A percentile compares a stretch with the other conserved stretches of the same genome.
These are phyloP conservation scores for Cydia fagiglandana DNA, from an alignment of 1,140 invertebrate genomes.

Conservation along the genomic window DNA sequence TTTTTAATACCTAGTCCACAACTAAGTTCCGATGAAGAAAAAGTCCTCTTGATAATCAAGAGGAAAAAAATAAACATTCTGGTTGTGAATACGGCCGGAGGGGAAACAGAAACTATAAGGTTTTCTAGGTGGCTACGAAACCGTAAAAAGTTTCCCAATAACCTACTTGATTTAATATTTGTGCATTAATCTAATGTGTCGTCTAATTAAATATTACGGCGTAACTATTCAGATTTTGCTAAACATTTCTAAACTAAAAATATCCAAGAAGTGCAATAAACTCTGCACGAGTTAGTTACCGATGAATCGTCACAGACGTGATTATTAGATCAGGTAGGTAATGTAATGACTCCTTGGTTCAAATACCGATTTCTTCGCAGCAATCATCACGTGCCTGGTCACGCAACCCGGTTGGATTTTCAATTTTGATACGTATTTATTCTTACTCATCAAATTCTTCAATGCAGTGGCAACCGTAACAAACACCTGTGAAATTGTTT, in stretches of 20 bases:
- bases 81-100: too few relatives aligned
- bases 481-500: neutral
- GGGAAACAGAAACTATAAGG: too few relatives aligned
- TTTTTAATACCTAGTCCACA: too few relatives aligned
- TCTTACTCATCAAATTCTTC: neutral
- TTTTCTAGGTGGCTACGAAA: too few relatives aligned
- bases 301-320: neutral
- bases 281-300: neutral
- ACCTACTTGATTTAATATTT: too few relatives aligned
- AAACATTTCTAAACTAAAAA: neutral
- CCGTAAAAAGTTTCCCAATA: too few relatives aligned
- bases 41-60: too few relatives aligned
- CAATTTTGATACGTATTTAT: neutral
- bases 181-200: too few relatives aligned
- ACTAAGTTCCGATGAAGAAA: too few relatives aligned
- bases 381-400: constrained; percentile 5
- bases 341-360: neutral
- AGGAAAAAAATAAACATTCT: too few relatives aligned
- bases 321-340: neutral
- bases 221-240: too few relatives aligned
- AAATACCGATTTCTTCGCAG: constrained; percentile 5
- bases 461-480: neutral
- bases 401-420: neutral
- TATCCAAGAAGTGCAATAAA: neutral
- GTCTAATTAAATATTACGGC: too few relatives aligned